Percentiles rank a stretch among this genome's conserved stretches.
These are phyloP conservation scores for Epirrita christyi DNA, from an alignment of 2,888 invertebrate species.

Conservation along the genomic window DNA sequence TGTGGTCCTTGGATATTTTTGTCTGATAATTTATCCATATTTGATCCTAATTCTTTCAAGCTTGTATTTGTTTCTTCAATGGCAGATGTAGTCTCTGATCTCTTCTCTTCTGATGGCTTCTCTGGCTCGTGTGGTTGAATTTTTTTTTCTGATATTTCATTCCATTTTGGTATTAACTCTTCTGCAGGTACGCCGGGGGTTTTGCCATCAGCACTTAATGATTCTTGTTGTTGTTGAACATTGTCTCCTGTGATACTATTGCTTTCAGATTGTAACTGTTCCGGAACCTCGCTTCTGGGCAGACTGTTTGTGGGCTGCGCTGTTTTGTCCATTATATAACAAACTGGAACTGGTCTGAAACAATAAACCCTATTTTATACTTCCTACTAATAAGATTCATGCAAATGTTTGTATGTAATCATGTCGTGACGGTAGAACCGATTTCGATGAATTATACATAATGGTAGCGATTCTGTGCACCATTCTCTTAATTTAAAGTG, in stretches of 20 bases:
- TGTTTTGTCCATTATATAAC: background rate
- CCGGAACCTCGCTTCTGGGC: background rate
- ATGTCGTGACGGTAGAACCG: too few species aligned
- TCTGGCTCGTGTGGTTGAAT: background rate
- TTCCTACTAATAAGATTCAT: too few species aligned
- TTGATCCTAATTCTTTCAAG: background rate
- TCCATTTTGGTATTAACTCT: background rate
- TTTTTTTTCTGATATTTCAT: background rate
- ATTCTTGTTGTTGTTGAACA: background rate
- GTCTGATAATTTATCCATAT: background rate
- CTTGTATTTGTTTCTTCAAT: conserved; percentile 1
- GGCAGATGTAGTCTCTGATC: background rate
- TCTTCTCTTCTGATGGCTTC: too few species aligned
- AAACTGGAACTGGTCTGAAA: conserved; percentile 12
- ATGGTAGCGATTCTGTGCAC: too few species aligned
- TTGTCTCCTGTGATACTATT: background rate
- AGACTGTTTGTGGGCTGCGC: background rate
- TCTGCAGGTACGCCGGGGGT: background rate
- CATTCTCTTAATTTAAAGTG: too few species aligned
- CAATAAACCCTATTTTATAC: background rate
- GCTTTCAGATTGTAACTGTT: background rate
- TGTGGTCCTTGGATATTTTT: background rate
- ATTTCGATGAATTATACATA: too few species aligned
- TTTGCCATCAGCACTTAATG: background rate
- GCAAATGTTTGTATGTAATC: too few species aligned